Percentiles rank a stretch among this genome's conserved stretches.
Evolutionary conservation across 1,140 invertebrate species (phyloP).

Genomic region (Caligus rogercresseyi): DNA sequence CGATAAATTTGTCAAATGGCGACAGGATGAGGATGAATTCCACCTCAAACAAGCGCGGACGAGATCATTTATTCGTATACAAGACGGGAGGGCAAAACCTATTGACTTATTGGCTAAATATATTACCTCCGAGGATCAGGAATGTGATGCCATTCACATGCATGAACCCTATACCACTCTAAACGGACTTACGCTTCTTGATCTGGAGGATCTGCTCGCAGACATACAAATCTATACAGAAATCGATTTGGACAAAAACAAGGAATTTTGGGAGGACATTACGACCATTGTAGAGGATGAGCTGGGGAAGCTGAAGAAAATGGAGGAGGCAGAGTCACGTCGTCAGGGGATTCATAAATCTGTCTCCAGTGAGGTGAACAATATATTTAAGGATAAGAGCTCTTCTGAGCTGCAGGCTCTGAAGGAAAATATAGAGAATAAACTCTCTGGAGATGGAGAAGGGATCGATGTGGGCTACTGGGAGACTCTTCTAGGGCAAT

Average conservation of each 20-base stretch:
- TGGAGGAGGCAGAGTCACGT: slow-evolving; percentile 41
- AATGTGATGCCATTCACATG: slow-evolving; percentile 53
- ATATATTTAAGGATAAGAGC: slow-evolving; percentile 50
- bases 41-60: slow-evolving; percentile 70
- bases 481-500: slow-evolving; percentile 77
- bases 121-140: slow-evolving; percentile 75
- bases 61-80: slow-evolving; percentile 79
- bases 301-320: slow-evolving; percentile 61
- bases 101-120: slow-evolving; percentile 95
- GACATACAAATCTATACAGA: slow-evolving; percentile 66
- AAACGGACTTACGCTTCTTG: slow-evolving; percentile 69
- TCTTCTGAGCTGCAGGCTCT: slow-evolving; percentile 53
- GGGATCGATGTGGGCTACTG: slow-evolving; percentile 93
- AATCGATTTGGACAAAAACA: slow-evolving; percentile 51
- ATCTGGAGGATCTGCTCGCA: slow-evolving; percentile 90
- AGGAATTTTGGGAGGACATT: slow-evolving; percentile 92
- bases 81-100: slow-evolving; percentile 61
- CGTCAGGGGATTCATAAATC: slow-evolving; percentile 83
- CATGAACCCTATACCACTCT: slow-evolving; percentile 93
- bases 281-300: slow-evolving; percentile 90
- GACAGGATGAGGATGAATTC: slow-evolving; percentile 81
- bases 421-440: slow-evolving; percentile 67
- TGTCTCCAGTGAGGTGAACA: slow-evolving; percentile 70
- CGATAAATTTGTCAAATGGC: slow-evolving; percentile 83
- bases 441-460: slow-evolving; percentile 61